A percentile compares a stretch with the other conserved stretches of the same genome.
Evolutionary conservation across 2,797 vertebrate species (phyloP).

Genomic region (Phalloptychus januarius): DNA sequence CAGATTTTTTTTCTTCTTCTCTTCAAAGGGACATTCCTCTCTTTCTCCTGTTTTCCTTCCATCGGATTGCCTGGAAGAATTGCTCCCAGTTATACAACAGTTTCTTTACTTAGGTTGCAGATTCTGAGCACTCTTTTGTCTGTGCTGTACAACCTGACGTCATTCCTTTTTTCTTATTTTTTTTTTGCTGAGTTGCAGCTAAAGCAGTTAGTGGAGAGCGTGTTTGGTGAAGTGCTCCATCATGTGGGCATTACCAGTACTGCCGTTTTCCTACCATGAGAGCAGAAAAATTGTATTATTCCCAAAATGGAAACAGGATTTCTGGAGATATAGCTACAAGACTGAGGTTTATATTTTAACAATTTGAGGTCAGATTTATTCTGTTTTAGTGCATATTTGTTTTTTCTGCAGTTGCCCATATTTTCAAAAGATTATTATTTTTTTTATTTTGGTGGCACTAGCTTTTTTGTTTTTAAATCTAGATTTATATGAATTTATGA

Average conservation of each 20-base stretch:
- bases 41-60: constrained; percentile 3
- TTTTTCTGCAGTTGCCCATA: constrained; percentile 12
- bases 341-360: constrained; percentile 29
- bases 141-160: constrained; percentile 53
- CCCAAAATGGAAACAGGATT: constrained; percentile 43
- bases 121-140: constrained; percentile 46
- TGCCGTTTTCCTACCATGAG: background rate
- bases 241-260: constrained; percentile 56
- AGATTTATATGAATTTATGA: background rate
- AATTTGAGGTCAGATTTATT: constrained; percentile 23
- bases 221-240: constrained; percentile 52
- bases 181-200: constrained; percentile 41
- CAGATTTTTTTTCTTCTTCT: background rate
- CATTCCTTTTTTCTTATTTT: constrained; percentile 25
- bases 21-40: background rate
- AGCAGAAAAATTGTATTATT: constrained; percentile 44
- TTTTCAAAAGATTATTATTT: background rate
- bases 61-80: constrained; percentile 13
- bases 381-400: constrained; percentile 1
- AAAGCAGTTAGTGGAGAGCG: background rate
- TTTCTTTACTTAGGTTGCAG: constrained; percentile 36
- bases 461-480: background rate
- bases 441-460: too few relatives aligned
- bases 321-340: constrained; percentile 39
- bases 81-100: constrained; percentile 16